These are phyloP conservation scores for Illadopsis cleaveri DNA, from an alignment of 2,113 vertebrate species.

Conservation along the genomic window DNA sequence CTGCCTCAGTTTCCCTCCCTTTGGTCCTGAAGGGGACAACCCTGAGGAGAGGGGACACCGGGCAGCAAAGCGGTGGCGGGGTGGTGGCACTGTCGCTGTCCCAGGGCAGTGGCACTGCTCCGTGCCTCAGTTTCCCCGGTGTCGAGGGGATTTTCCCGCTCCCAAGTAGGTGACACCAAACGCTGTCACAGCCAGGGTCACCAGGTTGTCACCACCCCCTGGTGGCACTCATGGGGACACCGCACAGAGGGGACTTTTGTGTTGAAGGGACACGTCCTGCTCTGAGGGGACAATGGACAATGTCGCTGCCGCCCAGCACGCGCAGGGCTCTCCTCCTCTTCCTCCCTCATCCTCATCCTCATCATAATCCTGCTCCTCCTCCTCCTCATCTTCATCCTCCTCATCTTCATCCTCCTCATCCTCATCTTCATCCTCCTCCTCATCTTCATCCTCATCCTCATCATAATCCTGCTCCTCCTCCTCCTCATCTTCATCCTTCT, in stretches of 20 bases:
- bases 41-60: no score
- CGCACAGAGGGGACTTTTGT: background rate
- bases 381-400: no score
- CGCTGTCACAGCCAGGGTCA: background rate
- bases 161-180: no score
- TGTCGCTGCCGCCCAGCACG: background rate
- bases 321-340: no score
- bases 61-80: no score
- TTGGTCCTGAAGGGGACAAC: background rate
- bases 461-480: no score
- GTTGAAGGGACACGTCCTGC: background rate
- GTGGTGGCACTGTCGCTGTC: background rate
- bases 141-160: rapidly evolving
- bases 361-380: no score
- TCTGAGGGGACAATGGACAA: rapidly evolving
- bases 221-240: background rate
- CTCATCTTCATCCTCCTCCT: no score
- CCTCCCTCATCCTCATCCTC: no score
- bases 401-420: no score
- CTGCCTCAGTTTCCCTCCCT: background rate
- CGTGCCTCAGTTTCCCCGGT: background rate
- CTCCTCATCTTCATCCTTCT: no score
- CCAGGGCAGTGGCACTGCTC: background rate
- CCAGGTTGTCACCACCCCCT: background rate
- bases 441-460: no score